Percentiles rank a stretch among this genome's conserved stretches.
These are phyloP conservation scores for Callimico goeldii DNA, from an alignment of 2,797 vertebrate genomes.

Conservation along the genomic window DNA sequence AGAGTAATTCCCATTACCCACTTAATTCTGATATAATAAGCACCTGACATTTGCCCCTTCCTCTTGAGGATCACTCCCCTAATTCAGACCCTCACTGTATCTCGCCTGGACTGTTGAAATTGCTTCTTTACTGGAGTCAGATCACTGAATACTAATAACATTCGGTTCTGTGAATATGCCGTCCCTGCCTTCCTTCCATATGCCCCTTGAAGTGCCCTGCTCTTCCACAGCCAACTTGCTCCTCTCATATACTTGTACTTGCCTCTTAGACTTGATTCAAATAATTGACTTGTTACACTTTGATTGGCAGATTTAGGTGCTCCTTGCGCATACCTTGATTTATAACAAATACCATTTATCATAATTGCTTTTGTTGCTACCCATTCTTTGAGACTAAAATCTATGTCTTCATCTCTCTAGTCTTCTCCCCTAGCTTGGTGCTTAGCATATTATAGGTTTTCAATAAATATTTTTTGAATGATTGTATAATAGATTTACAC, in stretches of 20 bases:
- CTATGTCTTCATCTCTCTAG: neutral
- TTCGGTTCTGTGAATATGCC: neutral
- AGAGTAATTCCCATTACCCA: neutral
- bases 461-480: neutral
- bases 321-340: neutral
- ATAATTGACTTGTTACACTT: neutral
- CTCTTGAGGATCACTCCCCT: neutral
- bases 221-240: neutral
- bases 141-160: neutral
- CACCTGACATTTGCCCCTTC: neutral
- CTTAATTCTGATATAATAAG: neutral
- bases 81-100: neutral
- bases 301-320: neutral
- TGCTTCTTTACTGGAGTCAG: neutral
- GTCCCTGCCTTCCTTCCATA: neutral
- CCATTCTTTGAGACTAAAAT: neutral
- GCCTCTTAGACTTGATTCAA: neutral
- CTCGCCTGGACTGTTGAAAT: neutral
- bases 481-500: neutral
- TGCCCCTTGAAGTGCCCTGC: neutral
- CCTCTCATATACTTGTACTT: neutral
- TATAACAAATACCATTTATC: neutral
- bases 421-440: neutral
- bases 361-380: neutral
- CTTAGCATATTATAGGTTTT: neutral